Conservation (phyloP, 64 coral and sea anemone species). For the Stichodactyla mertensii region DNA sequence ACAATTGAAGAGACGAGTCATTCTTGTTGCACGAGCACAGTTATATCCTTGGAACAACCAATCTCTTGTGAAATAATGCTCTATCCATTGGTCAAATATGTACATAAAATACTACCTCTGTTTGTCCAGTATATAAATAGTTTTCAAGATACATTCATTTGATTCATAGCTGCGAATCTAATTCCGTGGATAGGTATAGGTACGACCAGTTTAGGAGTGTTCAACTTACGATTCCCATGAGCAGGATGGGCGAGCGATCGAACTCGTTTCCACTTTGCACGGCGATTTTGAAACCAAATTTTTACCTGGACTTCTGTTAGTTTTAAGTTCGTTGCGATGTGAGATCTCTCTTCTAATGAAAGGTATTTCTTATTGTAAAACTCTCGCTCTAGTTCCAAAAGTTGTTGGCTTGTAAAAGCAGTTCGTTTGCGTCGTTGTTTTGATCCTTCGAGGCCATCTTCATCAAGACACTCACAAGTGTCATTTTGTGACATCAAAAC, state of each 20-base stretch:
- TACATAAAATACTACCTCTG: constrained; percentile 1
- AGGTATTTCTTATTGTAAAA: constrained; percentile 34
- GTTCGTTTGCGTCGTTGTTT: constrained; percentile 41
- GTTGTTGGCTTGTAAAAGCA: constrained; percentile 89
- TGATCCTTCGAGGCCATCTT: constrained; percentile 2
- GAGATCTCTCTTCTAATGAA: constrained; percentile 11
- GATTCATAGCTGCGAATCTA: constrained; percentile 67
- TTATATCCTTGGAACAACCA: background rate
- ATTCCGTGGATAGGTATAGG: constrained; percentile 97
- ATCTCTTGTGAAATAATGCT: constrained; percentile 1
- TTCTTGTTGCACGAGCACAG: background rate
- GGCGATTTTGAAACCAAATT: constrained; percentile 50
- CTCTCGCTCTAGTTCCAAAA: constrained; percentile 23
- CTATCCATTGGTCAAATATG: constrained; percentile 7
- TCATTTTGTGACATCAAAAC: constrained; percentile 37
- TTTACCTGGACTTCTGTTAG: constrained; percentile 40
- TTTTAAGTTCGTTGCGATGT: constrained; percentile 29
- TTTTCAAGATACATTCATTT: constrained; percentile 31
- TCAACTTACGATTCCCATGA: constrained; percentile 55
- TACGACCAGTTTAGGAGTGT: constrained; percentile 89
- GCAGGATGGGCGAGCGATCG: constrained; percentile 56
- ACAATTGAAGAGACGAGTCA: background rate
- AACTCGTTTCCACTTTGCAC: constrained; percentile 70
- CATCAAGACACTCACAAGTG: background rate
- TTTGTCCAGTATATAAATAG: background rate